Base-by-base conservation (phyloP, 2,888 invertebrate species). In the Athetis lepigone region DNA sequence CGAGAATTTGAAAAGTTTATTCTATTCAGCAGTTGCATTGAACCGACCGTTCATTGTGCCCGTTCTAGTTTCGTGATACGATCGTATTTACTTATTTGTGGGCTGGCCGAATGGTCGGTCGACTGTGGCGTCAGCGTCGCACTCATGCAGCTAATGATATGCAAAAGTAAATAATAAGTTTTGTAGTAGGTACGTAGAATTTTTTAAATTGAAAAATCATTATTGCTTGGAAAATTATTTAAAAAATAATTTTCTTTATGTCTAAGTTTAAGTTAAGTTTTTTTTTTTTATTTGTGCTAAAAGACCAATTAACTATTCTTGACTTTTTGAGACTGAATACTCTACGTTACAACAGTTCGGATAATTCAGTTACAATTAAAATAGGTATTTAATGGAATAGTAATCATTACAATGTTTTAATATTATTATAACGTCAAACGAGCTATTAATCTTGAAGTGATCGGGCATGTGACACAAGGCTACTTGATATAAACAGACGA, bases 41-140 rank as follows among this genome's bases (percentile, higher is more conserved):
- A 76, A 78, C 68, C 57, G 62, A 46, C 16, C 46, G 54, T 63
- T 54, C 63, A 70, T 66, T 78, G 73, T 73, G 50, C 45, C 33
- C 64, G 73, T 62, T 74, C 70, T 68, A 75, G 79, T 64, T 78
- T 78, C 50, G 62, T 69, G 69, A 64, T 73, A 68, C 61, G 57
- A 63, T 60, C 61, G 62, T 54, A 50, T 66, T 66, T 72, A 49
- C 60, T 68, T 67, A 60, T 76, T 65, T 58, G 70, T 52, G 70
- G 46, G 43, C 50, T 46, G 65, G 51, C 23, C 51, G 56, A 66
- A 46, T 54, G 51, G 43, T 27, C 36, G 46, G 43, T 50, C 52
- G 37, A 39, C 68, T 56, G 58, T 40, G 49, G 51, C 55, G 23
- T 51, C 37, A 13, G 11, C 33, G 33, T 33, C 33, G n/a, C n/a